A percentile compares a stretch with the other conserved stretches of the same genome.
Conservation (phyloP, 2,888 invertebrate species). For the Sarcophaga carnaria region DNA sequence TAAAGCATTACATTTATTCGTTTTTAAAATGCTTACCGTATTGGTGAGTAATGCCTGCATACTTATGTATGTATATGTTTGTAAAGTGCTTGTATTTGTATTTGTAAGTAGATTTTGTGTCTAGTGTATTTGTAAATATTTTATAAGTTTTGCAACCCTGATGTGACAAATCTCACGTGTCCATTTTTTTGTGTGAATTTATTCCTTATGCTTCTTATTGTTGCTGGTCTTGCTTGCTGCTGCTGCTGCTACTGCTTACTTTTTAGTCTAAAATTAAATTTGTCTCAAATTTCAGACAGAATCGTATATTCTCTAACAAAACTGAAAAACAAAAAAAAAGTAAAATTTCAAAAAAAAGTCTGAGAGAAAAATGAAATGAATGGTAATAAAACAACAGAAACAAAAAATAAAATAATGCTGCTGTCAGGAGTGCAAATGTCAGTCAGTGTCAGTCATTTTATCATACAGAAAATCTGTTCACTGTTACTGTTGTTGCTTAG, state of each 20-base stretch:
- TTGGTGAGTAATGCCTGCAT: background rate
- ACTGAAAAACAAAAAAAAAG: conserved; percentile 11
- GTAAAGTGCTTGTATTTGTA: conserved; percentile 8
- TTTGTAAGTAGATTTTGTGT: conserved; percentile 60
- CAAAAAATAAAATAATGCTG: conserved; percentile 54
- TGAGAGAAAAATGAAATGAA: background rate
- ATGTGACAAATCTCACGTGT: conserved; percentile 69
- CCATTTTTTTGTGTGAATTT: conserved; percentile 62
- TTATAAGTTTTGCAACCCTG: conserved; percentile 68
- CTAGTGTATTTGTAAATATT: conserved; percentile 66
- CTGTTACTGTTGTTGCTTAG: conserved; percentile 19
- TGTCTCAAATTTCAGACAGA: conserved; percentile 69
- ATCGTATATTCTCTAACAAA: conserved; percentile 41
- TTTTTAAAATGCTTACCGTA: conserved; percentile 7
- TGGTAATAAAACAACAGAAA: conserved; percentile 36
- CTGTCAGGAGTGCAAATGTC: conserved; percentile 69
- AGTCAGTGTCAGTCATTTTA: conserved; percentile 69
- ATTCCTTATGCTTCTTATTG: conserved; percentile 1
- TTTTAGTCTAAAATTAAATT: conserved; percentile 68
- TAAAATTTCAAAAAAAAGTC: background rate
- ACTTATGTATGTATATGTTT: conserved; percentile 10
- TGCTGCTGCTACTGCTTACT: conserved; percentile 17
- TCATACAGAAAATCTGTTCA: conserved; percentile 51
- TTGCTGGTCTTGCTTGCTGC: background rate
- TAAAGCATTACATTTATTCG: conserved; percentile 37